Conservation (phyloP, 2,113 vertebrate genomes). For the Emberiza fucata region DNA sequence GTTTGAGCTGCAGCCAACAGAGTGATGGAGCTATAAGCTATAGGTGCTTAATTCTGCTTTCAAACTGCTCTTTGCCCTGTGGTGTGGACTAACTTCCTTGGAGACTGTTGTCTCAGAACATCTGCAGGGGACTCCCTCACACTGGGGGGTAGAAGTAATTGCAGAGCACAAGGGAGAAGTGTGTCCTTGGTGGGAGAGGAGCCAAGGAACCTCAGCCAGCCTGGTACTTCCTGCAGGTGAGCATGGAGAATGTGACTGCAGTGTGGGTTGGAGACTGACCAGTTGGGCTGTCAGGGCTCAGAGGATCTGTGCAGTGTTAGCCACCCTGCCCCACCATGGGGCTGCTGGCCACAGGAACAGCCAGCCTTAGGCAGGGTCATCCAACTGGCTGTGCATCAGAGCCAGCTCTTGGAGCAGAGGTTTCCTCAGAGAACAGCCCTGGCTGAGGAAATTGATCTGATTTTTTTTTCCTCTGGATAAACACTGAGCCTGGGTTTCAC, state of each 20-base stretch:
- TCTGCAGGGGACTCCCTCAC: not conserved
- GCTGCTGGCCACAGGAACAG: not conserved
- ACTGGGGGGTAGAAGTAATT: not conserved
- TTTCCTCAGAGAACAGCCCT: not conserved
- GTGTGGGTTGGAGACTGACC: not conserved
- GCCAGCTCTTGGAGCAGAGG: not conserved
- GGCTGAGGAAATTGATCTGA: not conserved
- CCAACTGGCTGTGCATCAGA: not conserved
- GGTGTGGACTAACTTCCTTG: not conserved
- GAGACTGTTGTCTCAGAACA: not conserved
- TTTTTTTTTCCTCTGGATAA: not conserved
- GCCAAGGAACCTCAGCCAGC: not conserved
- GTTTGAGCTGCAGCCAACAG: not conserved
- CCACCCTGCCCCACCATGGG: not conserved
- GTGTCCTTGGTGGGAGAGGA: rapidly evolving
- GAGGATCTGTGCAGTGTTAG: not conserved
- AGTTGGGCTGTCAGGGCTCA: not conserved
- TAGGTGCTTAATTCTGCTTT: not conserved
- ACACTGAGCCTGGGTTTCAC: not conserved
- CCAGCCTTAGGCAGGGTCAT: not conserved
- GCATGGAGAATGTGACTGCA: not conserved
- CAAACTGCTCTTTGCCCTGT: not conserved
- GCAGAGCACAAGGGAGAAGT: not conserved
- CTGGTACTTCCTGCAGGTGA: not conserved
- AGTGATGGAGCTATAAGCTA: not conserved